These are phyloP conservation scores for Aleiodes leptofemur DNA, from an alignment of 2,888 invertebrate species.

Conservation along the genomic window DNA sequence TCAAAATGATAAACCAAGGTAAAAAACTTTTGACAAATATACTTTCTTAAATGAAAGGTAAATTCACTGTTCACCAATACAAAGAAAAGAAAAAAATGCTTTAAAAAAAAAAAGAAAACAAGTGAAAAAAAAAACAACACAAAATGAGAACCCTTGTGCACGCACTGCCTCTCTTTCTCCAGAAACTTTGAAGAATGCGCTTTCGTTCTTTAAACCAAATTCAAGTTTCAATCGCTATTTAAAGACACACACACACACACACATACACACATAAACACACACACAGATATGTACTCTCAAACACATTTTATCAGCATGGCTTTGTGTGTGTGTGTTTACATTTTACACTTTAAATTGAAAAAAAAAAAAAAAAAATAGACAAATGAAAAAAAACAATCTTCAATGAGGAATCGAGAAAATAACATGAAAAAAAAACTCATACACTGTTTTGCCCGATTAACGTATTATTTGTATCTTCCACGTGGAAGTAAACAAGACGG, in stretches of 20 bases:
- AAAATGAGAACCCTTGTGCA: not conserved
- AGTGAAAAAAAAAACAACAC: not conserved
- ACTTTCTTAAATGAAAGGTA: not conserved
- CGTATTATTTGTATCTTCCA: conserved; percentile 52
- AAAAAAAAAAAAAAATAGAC: conserved; percentile 17
- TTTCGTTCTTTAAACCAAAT: conserved; percentile 10
- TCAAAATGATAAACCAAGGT: not conserved
- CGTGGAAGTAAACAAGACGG: conserved; percentile 61
- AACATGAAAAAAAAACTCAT: conserved; percentile 3
- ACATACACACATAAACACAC: not conserved
- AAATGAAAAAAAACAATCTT: conserved; percentile 26
- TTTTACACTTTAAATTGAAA: not conserved
- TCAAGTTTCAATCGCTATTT: conserved; percentile 17
- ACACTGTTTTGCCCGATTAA: conserved; percentile 3
- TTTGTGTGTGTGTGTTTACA: not conserved
- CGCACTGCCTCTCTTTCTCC: not conserved
- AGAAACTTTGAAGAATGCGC: not conserved
- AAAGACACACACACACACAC: conserved; percentile 10
- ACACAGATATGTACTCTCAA: not conserved
- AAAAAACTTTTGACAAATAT: not conserved
- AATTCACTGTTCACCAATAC: conserved; percentile 18
- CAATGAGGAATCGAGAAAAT: conserved; percentile 21
- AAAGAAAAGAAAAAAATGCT: not conserved
- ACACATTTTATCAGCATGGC: not conserved
- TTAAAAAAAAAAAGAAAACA: not conserved